Conservation (phyloP, 2,113 vertebrate genomes). For the Todiramphus saurophagus region DNA sequence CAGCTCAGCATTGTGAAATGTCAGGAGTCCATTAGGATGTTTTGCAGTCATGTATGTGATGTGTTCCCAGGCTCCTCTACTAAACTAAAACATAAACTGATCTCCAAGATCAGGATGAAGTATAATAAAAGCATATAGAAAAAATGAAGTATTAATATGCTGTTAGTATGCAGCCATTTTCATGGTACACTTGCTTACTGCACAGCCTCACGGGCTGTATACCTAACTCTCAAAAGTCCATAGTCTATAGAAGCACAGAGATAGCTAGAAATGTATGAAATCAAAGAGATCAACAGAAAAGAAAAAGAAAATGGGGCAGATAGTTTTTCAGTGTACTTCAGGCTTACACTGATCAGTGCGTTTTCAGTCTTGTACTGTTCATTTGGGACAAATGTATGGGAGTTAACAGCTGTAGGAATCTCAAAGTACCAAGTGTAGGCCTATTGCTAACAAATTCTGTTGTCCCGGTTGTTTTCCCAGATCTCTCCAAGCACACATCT, state of each 20-base stretch:
- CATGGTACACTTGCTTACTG: not conserved
- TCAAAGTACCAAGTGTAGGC: not conserved
- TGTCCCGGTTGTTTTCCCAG: not conserved
- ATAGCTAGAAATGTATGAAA: not conserved
- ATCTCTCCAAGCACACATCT: not conserved
- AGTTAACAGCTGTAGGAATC: not conserved
- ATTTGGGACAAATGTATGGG: not conserved
- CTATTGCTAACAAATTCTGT: not conserved
- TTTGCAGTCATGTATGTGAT: not conserved
- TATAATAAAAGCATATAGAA: not conserved
- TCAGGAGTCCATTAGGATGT: not conserved
- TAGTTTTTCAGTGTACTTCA: not conserved
- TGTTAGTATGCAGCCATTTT: not conserved
- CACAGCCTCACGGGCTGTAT: not conserved
- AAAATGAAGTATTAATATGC: not conserved
- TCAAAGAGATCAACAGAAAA: not conserved
- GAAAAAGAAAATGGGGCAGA: not conserved
- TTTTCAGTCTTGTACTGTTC: not conserved
- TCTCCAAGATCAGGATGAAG: not conserved
- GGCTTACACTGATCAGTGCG: not conserved
- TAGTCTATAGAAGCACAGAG: not conserved
- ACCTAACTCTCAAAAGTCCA: not conserved
- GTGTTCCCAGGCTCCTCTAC: not conserved
- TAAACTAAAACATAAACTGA: not conserved
- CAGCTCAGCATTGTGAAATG: not conserved